Evolutionary conservation across 2,113 vertebrate species (phyloP), one percentile per base, ranked within the genome.

Genomic region (Aptenodytes forsteri): DNA sequence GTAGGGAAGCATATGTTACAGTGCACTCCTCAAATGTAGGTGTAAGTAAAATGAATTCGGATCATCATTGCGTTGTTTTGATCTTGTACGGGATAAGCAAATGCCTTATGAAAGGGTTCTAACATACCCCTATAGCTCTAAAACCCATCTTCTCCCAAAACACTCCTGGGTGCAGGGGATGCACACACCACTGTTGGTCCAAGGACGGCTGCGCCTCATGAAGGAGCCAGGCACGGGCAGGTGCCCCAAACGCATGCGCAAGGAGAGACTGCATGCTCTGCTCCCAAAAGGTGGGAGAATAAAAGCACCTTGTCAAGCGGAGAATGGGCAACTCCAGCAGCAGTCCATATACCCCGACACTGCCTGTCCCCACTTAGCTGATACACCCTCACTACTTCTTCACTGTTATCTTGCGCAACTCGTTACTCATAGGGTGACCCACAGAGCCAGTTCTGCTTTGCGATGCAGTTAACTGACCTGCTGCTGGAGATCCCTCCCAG

Each of bases 211-310:
- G 26, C 58, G 34, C 15, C 44, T 71, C 58, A 32, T 1, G 1
- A 65, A 65, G 71, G 32, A 78, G 36, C 11, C 69, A 55, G 25
- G 25, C 17, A 36, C 22, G 17, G 16, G 25, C 32, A 46, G 34
- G 27, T 71, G 19, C 7, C 27, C 36, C 34, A 46, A 80, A 29
- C 0, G 0, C 32, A 34, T 1, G 7, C 0, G 4, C 38, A 46
- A 40, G 27, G 29, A n/a, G 54, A 47, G 13, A 21, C 16, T 18
- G 1, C 1, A 2, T 44, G 16, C 26, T 66, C 50, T 44, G 36
- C 32, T 65, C 58, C 34, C 59, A 30, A n/a, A 73, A 46, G 4
- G 10, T 27, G 13, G 34, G 54, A 75, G 13, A 73, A 2, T 4
- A 80, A 59, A 38, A 40, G 47, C 46, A n/a, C 47, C 1, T 40